Evolutionary conservation across 2,113 vertebrate genomes (phyloP).

Genomic region (Regulus satrapa): DNA sequence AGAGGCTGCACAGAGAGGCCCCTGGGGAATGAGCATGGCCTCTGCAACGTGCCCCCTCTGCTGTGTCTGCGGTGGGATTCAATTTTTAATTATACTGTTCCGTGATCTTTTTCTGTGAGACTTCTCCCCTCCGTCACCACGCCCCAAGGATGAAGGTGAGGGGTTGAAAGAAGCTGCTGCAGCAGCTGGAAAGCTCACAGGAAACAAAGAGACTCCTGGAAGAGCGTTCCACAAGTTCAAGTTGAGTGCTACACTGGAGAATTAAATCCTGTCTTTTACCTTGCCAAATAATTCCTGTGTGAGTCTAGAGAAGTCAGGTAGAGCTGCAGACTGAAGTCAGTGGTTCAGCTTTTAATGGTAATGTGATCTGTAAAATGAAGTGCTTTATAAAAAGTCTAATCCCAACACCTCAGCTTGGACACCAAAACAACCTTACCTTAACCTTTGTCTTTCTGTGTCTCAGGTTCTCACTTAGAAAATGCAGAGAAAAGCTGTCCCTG

Average conservation of each 20-base stretch:
- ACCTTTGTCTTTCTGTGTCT: not conserved
- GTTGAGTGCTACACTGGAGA: not conserved
- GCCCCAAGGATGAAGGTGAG: not conserved
- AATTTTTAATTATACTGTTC: not conserved
- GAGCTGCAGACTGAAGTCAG: constrained; percentile 20
- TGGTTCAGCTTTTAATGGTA: constrained; percentile 7
- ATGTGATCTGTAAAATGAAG: not conserved
- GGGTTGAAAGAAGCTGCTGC: not conserved
- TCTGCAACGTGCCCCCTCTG: not conserved
- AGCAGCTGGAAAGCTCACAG: not conserved
- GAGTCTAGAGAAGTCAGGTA: not conserved
- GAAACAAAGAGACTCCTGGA: not conserved
- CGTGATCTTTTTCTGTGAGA: not conserved
- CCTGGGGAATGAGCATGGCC: not conserved
- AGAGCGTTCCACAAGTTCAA: not conserved
- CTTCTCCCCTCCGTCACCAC: not conserved
- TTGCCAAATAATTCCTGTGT: not conserved
- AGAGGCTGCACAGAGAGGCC: not conserved
- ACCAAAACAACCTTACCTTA: not conserved
- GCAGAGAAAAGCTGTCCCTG: not conserved
- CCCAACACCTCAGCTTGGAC: not conserved
- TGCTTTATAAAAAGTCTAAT: not conserved
- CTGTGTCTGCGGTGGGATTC: not conserved
- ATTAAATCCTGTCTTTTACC: not conserved
- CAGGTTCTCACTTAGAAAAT: not conserved